These are phyloP conservation scores for Andricus curvator DNA, from an alignment of 2,888 invertebrate species.

Conservation along the genomic window DNA sequence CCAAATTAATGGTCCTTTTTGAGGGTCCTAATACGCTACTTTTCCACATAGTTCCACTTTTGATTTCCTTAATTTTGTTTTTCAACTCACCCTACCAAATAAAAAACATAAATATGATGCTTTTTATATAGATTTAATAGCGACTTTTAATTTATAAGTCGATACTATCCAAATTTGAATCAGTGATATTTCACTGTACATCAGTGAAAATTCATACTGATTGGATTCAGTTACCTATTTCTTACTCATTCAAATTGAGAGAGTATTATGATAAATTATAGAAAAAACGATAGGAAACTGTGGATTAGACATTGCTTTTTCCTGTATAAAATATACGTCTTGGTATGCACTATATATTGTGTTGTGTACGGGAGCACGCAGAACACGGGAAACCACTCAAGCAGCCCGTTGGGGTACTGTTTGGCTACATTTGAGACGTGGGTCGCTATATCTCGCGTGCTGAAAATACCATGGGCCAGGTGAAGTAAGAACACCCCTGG, in stretches of 20 bases:
- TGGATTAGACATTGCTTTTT: neutral
- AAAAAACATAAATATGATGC: too few species aligned
- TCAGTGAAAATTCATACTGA: too few species aligned
- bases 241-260: too few species aligned
- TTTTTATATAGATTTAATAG: neutral
- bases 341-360: neutral
- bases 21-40: too few species aligned
- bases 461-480: slow-evolving; percentile 18
- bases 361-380: slow-evolving; percentile 43
- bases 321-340: slow-evolving; percentile 14
- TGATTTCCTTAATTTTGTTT: too few species aligned
- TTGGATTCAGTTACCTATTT: too few species aligned
- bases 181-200: too few species aligned
- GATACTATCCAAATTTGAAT: neutral
- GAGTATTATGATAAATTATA: neutral
- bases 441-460: slow-evolving; percentile 24
- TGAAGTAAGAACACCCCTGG: slow-evolving; percentile 13
- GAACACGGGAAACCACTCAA: slow-evolving; percentile 49
- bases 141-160: neutral
- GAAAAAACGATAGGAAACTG: neutral
- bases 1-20: too few species aligned
- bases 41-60: too few species aligned
- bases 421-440: slow-evolving; percentile 43
- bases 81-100: too few species aligned
- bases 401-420: slow-evolving; percentile 41